Conservation (phyloP, 2,797 vertebrate species). For the Perodicticus potto region DNA sequence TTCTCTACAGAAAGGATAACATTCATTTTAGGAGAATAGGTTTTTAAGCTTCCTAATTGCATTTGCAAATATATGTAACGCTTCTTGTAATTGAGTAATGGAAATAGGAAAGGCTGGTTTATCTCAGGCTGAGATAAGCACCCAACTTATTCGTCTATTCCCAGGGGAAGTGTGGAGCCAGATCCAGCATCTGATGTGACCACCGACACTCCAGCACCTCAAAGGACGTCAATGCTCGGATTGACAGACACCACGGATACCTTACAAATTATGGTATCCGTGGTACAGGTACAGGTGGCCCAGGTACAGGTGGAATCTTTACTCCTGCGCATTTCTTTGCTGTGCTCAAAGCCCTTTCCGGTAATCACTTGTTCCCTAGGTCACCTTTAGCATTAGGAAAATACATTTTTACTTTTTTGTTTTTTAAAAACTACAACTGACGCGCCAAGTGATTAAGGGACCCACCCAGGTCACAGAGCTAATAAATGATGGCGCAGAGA, state of each 20-base stretch:
- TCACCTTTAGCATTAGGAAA: background rate
- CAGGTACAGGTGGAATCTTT: background rate
- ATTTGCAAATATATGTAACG: background rate
- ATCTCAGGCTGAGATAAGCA: background rate
- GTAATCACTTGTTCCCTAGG: background rate
- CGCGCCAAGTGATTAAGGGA: background rate
- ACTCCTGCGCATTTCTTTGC: background rate
- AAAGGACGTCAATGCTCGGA: background rate
- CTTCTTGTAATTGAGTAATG: background rate
- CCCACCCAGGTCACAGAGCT: background rate
- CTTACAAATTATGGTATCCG: too few species aligned
- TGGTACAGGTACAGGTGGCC: too few species aligned
- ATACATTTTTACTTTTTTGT: background rate
- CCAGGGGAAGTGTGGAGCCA: background rate
- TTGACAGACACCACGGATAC: background rate
- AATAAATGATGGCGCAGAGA: background rate
- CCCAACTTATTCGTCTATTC: background rate
- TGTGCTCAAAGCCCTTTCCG: background rate
- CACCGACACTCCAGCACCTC: background rate
- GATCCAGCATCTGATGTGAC: background rate
- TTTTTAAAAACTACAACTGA: background rate
- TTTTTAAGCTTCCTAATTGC: conserved; percentile 41
- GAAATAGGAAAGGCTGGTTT: background rate
- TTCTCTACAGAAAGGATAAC: background rate
- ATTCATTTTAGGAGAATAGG: conserved; percentile 11